Evolutionary conservation across 1,140 invertebrate species (phyloP).

Genomic region (Ooceraea biroi): DNA sequence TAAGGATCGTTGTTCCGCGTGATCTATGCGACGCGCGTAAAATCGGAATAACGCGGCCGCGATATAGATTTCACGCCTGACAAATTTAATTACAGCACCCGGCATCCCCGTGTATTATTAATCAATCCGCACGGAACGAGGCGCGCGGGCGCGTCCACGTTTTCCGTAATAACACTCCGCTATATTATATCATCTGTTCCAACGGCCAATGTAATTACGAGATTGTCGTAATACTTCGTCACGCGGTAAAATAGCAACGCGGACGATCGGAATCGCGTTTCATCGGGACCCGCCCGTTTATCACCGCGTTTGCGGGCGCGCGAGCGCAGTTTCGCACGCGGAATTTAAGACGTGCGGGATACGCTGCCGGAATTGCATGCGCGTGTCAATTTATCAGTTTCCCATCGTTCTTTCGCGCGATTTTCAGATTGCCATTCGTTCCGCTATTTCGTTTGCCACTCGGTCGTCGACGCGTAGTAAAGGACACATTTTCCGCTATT

Average conservation of each 20-base stretch:
- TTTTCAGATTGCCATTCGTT: neutral
- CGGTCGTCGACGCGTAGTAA: no score
- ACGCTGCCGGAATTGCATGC: neutral
- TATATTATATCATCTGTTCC: conserved; percentile 64
- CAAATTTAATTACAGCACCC: conserved; percentile 61
- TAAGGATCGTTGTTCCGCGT: conserved; percentile 56
- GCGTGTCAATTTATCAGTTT: neutral
- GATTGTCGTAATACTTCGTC: conserved; percentile 63
- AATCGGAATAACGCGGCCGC: conserved; percentile 54
- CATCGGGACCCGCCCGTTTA: conserved; percentile 42
- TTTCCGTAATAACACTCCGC: conserved; percentile 62
- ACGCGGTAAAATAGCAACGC: conserved; percentile 37
- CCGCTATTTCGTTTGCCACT: no score
- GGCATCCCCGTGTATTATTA: conserved; percentile 55
- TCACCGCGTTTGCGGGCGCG: neutral
- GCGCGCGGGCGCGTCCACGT: conserved; percentile 8
- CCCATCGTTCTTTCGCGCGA: neutral
- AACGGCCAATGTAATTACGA: conserved; percentile 59
- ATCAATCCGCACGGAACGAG: conserved; percentile 53
- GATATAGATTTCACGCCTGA: conserved; percentile 62
- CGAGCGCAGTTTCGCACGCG: neutral
- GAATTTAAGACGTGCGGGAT: conserved; percentile 40
- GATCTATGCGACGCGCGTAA: conserved; percentile 61
- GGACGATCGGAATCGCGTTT: conserved; percentile 42
- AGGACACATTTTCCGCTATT: no score